Evolutionary conservation across 2,113 vertebrate genomes (phyloP).

Genomic region (Jaculus jaculus): DNA sequence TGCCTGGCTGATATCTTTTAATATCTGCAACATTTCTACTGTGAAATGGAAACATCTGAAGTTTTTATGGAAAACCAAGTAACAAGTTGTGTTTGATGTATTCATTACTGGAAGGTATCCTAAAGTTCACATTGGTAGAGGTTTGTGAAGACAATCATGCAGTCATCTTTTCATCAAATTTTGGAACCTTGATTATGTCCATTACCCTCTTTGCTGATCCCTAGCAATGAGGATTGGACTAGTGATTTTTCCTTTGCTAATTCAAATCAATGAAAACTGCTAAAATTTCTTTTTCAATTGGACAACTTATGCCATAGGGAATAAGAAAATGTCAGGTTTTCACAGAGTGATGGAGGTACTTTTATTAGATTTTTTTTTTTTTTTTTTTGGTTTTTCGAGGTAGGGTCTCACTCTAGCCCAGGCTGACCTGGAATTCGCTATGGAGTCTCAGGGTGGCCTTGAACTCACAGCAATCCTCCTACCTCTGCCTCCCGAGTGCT

Average conservation of each 20-base stretch:
- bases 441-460: too few species aligned
- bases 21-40: neutral
- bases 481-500: too few species aligned
- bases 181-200: neutral
- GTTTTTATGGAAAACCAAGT: neutral
- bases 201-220: neutral
- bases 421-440: too few species aligned
- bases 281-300: neutral
- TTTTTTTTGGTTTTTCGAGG: too few species aligned
- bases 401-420: too few species aligned
- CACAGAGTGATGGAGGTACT: neutral
- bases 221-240: neutral
- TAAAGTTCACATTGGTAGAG: neutral
- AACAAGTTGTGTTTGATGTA: neutral
- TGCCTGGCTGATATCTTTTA: constrained; percentile 5
- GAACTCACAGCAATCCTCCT: too few species aligned
- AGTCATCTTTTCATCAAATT: neutral
- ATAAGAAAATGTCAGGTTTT: neutral
- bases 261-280: neutral
- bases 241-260: constrained; percentile 16
- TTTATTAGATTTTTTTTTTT: too few species aligned
- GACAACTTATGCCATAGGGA: neutral
- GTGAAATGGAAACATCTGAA: neutral
- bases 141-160: neutral
- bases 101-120: neutral